A percentile compares a stretch with the other conserved stretches of the same genome.
Conservation (phyloP, 2,888 invertebrate genomes). For the Pristionchus entomophagus region DNA sequence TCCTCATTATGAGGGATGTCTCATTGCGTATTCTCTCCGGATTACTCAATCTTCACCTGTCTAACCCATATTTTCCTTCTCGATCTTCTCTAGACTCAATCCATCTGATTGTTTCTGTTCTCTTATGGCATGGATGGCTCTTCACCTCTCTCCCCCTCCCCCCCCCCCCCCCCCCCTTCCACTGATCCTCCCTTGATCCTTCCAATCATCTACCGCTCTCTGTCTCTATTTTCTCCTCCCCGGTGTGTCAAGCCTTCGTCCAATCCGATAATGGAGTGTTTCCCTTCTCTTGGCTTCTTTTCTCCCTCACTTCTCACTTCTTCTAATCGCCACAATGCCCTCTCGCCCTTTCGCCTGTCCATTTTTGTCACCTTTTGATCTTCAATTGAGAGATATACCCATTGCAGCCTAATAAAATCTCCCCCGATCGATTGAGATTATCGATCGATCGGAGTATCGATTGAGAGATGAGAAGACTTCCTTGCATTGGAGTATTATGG, state of each 20-base stretch:
- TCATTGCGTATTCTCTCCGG: background rate
- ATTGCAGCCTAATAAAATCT: background rate
- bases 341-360: background rate
- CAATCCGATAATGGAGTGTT: slow-evolving; percentile 36
- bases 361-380: slow-evolving; percentile 28
- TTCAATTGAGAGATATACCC: background rate
- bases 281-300: slow-evolving; percentile 12
- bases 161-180: background rate
- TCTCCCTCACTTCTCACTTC: slow-evolving; percentile 36
- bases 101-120: background rate
- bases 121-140: background rate
- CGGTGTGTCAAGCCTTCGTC: slow-evolving; percentile 1
- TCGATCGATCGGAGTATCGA: slow-evolving; percentile 25
- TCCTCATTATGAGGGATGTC: background rate
- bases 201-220: background rate
- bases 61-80: background rate
- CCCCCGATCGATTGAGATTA: slow-evolving; percentile 34
- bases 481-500: background rate
- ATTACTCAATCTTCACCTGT: slow-evolving; percentile 25
- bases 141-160: background rate
- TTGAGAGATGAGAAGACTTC: slow-evolving; percentile 29
- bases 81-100: background rate
- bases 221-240: background rate
- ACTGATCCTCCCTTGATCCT: slow-evolving; percentile 27
- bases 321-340: slow-evolving; percentile 16